Percentiles rank a stretch among this genome's conserved stretches.
These are phyloP conservation scores for Ochlodes sylvanus DNA, from an alignment of 2,888 invertebrate genomes.

Conservation along the genomic window DNA sequence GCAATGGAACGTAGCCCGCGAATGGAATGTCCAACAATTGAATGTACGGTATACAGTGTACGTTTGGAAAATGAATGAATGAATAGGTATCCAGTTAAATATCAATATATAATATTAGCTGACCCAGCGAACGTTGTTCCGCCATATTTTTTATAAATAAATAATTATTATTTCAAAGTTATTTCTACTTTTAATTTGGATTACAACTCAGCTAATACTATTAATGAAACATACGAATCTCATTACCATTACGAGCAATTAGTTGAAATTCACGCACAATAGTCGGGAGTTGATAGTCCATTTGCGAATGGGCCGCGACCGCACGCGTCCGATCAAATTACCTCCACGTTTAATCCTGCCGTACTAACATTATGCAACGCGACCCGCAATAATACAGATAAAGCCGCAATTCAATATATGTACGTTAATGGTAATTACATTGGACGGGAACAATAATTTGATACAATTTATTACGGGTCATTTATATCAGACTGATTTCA, in stretches of 20 bases:
- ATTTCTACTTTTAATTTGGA: too few species aligned
- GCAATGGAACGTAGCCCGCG: constrained; percentile 20
- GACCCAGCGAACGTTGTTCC: too few species aligned
- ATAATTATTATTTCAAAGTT: too few species aligned
- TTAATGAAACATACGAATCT: background rate
- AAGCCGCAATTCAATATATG: constrained; percentile 6
- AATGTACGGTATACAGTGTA: background rate
- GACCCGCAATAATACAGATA: background rate
- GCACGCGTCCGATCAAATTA: constrained; percentile 4
- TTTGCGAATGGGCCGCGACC: background rate
- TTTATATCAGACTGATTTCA: too few species aligned
- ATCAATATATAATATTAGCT: too few species aligned
- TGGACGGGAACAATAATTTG: background rate
- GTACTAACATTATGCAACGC: background rate
- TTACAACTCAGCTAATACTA: too few species aligned
- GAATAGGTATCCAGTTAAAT: too few species aligned
- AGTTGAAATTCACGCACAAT: constrained; percentile 9
- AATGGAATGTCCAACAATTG: constrained; percentile 20
- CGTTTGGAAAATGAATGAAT: background rate
- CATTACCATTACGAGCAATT: background rate
- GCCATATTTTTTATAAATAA: too few species aligned
- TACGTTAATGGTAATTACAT: constrained; percentile 2
- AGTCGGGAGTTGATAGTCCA: background rate
- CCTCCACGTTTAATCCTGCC: constrained; percentile 10
- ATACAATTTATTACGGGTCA: background rate